These are phyloP conservation scores for Anaspis maculata DNA, from an alignment of 2,888 invertebrate species.

Conservation along the genomic window DNA sequence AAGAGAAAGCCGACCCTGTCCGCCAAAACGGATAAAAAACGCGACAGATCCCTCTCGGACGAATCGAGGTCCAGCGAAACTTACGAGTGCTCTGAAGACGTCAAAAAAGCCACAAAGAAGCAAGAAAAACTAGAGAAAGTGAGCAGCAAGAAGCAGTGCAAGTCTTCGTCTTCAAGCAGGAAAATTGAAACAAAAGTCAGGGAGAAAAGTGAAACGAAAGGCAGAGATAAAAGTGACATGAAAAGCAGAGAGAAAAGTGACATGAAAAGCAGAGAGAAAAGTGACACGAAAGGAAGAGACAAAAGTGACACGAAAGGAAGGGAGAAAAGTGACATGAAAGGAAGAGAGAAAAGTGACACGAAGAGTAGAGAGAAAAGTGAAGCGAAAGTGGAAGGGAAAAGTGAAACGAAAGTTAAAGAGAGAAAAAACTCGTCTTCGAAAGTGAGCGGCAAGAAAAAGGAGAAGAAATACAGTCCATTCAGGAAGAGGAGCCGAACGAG, in stretches of 20 bases:
- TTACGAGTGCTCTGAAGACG: slow-evolving; percentile 1
- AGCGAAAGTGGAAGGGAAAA: slow-evolving; percentile 11
- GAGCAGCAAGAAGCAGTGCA: slow-evolving; percentile 9
- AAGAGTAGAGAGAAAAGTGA: slow-evolving; percentile 11
- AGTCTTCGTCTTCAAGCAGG: no score
- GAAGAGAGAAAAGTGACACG: slow-evolving; percentile 7
- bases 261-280: slow-evolving; percentile 10
- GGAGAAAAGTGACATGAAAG: slow-evolving; percentile 10
- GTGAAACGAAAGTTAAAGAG: slow-evolving; percentile 9
- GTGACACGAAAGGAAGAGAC: slow-evolving; percentile 6
- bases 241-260: slow-evolving; percentile 10
- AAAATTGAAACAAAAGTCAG: slow-evolving; percentile 7
- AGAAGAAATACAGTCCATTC: slow-evolving; percentile 23
- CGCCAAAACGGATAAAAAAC: slow-evolving; percentile 32
- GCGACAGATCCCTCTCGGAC: slow-evolving; percentile 30
- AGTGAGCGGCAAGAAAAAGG: slow-evolving; percentile 18
- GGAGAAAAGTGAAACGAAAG: slow-evolving; percentile 9
- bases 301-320: slow-evolving; percentile 11
- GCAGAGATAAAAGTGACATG: slow-evolving; percentile 11
- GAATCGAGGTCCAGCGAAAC: slow-evolving; percentile 13
- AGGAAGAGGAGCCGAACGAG: slow-evolving; percentile 15
- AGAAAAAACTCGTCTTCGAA: slow-evolving; percentile 16
- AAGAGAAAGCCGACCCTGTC: slow-evolving; percentile 32
- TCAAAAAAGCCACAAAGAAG: no score
- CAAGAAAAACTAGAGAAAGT: slow-evolving; percentile 12